Evolutionary conservation across 2,888 invertebrate species (phyloP).

Genomic region (Sussaba pulchella): DNA sequence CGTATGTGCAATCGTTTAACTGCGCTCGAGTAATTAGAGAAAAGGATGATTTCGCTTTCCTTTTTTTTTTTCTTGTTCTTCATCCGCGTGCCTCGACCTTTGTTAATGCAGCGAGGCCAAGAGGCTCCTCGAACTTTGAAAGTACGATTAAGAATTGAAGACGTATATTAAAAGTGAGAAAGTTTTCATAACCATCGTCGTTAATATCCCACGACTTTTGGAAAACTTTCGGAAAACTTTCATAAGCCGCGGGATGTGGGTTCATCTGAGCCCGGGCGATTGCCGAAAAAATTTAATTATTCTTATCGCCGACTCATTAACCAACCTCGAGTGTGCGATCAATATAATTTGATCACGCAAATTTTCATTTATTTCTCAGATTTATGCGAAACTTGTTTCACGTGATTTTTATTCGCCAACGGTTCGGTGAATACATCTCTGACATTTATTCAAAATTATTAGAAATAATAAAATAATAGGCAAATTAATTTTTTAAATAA

Average conservation of each 20-base stretch:
- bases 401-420: background rate
- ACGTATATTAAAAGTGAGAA: constrained; percentile 10
- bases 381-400: background rate
- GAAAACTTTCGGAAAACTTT: no score
- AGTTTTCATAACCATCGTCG: constrained; percentile 7
- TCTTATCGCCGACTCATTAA: no score
- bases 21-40: constrained; percentile 13
- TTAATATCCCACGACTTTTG: background rate
- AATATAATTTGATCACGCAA: no score
- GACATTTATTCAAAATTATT: no score
- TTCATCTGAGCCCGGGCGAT: no score
- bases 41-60: background rate
- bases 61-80: background rate
- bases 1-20: constrained; percentile 5
- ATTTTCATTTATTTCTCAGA: background rate
- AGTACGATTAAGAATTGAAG: constrained; percentile 16
- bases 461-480: no score
- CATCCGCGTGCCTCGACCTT: background rate
- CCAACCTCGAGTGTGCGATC: no score
- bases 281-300: no score
- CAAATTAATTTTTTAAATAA: no score
- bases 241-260: no score
- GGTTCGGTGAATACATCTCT: no score
- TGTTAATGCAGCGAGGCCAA: constrained; percentile 1
- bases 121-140: background rate